Base-by-base conservation (phyloP, 2,888 invertebrate species). In the Dicyrtoma fusca region DNA sequence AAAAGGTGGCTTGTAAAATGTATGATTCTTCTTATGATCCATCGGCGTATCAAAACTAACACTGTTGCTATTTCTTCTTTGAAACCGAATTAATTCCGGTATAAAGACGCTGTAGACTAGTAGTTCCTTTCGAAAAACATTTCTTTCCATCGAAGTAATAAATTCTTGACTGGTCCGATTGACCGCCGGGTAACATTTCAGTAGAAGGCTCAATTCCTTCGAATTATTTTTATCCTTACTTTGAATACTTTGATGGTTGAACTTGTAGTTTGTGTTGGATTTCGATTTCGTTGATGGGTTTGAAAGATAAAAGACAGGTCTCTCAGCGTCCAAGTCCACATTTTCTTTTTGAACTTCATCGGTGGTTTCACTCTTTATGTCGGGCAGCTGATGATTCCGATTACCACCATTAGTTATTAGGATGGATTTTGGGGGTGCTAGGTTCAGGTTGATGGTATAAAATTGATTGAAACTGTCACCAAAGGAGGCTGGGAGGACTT, bases 121-220 rank as follows among this genome's bases (percentile, higher is more conserved):
- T 13, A 76, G 10, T 47, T 79, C 79, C 6, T 71, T 74, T 19
- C 45, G 49, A 61, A 79, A 79, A 11, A 75, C 72, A 17, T 77
- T 77, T n/a, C 75, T 57, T 1, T 47, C 57, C n/a, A n/a, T n/a
- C n/a, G n/a, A n/a, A n/a, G n/a, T n/a, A n/a, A n/a, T n/a, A n/a
- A n/a, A n/a, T 8, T 76, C 74, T 59, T 76, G 65, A 14, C n/a
- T 45, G n/a, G n/a, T n/a, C n/a, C n/a, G n/a, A n/a, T n/a, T n/a
- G n/a, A n/a, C n/a, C n/a, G n/a, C n/a, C 6, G 79, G 79, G 42
- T 73, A 77, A 45, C 72, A 74, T 69, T 79, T 79, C 0, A 75
- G 25, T 5, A 57, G 23, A n/a, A 57, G 25, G n/a, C n/a, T n/a
- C n/a, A n/a, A n/a, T n/a, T n/a, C n/a, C n/a, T n/a, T n/a, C 23